Percentiles rank a stretch among this genome's conserved stretches.
Conservation (phyloP, 2,797 vertebrate species). For the Cheirogaleus major region DNA sequence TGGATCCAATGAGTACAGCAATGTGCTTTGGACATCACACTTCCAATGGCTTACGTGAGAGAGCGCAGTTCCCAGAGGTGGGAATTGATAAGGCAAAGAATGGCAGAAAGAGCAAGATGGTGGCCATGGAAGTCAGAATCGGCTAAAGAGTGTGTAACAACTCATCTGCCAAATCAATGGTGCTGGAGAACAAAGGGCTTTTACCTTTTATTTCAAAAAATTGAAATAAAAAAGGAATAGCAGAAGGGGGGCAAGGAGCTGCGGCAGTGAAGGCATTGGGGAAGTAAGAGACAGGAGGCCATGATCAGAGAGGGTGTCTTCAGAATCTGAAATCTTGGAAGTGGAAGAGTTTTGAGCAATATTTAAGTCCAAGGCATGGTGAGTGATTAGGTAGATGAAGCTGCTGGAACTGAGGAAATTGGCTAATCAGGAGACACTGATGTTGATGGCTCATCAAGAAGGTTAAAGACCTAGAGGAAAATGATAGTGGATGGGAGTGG, state of each 20-base stretch:
- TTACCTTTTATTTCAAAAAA: not conserved
- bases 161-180: not conserved
- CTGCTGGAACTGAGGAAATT: not conserved
- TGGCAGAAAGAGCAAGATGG: not conserved
- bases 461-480: not conserved
- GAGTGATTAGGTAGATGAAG: not conserved
- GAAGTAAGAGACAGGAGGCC: not conserved
- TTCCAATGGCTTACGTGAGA: not conserved
- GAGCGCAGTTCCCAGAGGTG: not conserved
- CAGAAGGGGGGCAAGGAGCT: not conserved
- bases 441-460: not conserved
- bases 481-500: not conserved
- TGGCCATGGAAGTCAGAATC: not conserved
- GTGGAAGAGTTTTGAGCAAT: not conserved
- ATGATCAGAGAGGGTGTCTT: not conserved
- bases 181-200: not conserved
- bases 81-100: not conserved
- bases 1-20: not conserved
- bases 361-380: not conserved
- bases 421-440: not conserved
- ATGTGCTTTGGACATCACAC: not conserved
- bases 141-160: not conserved
- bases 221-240: not conserved
- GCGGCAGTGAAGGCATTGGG: not conserved
- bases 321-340: not conserved